Base-by-base conservation (phyloP, 2,113 vertebrate genomes). In the Rutilus rutilus region DNA sequence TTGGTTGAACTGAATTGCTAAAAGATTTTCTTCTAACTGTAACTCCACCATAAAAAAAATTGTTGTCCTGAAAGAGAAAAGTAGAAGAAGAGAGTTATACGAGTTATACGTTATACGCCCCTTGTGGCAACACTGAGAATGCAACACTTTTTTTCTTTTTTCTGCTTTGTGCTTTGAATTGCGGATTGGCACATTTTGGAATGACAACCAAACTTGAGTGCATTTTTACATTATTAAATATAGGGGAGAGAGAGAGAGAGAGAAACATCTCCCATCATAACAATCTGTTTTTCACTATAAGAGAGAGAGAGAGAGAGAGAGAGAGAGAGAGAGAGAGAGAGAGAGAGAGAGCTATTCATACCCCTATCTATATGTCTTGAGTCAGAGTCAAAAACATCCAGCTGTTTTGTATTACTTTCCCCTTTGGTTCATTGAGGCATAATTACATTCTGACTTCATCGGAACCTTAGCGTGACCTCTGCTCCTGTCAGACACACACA, bases 381-480 rank as follows among this genome's bases (percentile, higher is more conserved):
- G 93, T 93, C 91, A 89, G 92, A 67, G 25, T 82, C 62, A 82
- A 94, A 92, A 94, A 92, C 91, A 90, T 90, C 90, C 94, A 95
- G 94, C 94, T 95, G 94, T 91, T 94, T 92, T 96, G 94, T 94
- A 95, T 95, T 96, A 94, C 93, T 67, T 94, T 94, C 93, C 95
- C 92, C 92, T 94, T 94, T 95, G 93, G 92, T 95, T 95, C 93
- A 94, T 94, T 95, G 93, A 95, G 92, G 93, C 92, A 93, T 96
- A 95, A 96, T 95, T 95, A 93, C 93, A 95, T 94, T 95, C 94
- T 96, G 94, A 95, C 95, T 95, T 95, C 95, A 95, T 95, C 92
- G 90, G 92, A 94, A 94, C 94, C 95, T 93, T 94, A 94, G 93
- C 89, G 91, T 95, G 93, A 94, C 93, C 94, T 93, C 92, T 94